Conservation (phyloP, 1,140 invertebrate species). For the Teleopsis dalmanni region DNA sequence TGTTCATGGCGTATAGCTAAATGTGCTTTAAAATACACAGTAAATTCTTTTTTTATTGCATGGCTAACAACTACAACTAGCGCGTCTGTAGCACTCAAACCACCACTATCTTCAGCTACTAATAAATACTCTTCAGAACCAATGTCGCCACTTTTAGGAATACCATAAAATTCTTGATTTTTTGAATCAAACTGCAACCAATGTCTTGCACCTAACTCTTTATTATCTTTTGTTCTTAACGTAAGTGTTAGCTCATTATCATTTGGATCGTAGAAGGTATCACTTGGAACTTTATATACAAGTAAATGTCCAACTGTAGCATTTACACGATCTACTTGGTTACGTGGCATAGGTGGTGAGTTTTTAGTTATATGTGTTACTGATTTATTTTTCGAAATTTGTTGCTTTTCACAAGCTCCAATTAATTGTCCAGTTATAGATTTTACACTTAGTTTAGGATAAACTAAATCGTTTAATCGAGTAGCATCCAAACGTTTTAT, state of each 20-base stretch:
- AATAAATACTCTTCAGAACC: conserved; percentile 70
- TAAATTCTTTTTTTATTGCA: conserved; percentile 49
- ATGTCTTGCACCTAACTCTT: conserved; percentile 56
- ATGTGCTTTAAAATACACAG: conserved; percentile 71
- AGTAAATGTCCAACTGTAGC: conserved; percentile 70
- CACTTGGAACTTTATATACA: conserved; percentile 70
- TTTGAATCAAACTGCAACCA: conserved; percentile 86
- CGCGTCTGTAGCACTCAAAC: conserved; percentile 65
- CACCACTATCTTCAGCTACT: conserved; percentile 58
- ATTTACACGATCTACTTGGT: conserved; percentile 77
- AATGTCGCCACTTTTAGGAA: conserved; percentile 61
- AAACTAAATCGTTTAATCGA: conserved; percentile 50
- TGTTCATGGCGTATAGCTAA: conserved; percentile 63
- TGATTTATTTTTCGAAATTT: conserved; percentile 43
- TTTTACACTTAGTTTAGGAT: conserved; percentile 56
- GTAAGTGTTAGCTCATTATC: conserved; percentile 70
- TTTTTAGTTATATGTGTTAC: conserved; percentile 55
- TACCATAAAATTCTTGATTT: conserved; percentile 83
- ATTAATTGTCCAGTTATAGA: conserved; percentile 55
- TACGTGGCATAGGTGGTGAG: conserved; percentile 65
- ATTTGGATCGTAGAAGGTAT: conserved; percentile 85
- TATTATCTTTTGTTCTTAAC: conserved; percentile 63
- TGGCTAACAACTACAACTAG: conserved; percentile 66
- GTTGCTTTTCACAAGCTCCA: conserved; percentile 53
- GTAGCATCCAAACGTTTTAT: conserved; percentile 44